phyloP scores from a whole-genome alignment of 2,888 invertebrate genomes.

The Harmothoe impar region DNA sequence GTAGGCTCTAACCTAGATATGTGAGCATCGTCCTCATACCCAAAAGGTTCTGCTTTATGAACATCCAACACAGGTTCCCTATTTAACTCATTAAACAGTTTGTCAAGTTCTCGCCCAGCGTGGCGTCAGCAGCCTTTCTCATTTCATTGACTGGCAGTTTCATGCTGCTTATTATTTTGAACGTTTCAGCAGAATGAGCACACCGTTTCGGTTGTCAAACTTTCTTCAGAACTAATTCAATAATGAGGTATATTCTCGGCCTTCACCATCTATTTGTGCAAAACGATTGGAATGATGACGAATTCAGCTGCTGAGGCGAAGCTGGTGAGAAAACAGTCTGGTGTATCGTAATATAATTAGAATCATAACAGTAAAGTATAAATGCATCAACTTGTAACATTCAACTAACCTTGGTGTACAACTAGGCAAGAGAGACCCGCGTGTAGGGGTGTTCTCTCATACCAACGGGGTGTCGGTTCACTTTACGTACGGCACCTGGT shows the following conservation, averaged over 20 bases:
- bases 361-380: constrained; percentile 31
- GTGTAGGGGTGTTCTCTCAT: constrained; percentile 99
- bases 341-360: constrained; percentile 21
- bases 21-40: constrained; percentile 22
- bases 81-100: neutral
- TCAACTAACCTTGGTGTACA: constrained; percentile 65
- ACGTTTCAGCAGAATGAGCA: no score
- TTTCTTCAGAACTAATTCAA: neutral
- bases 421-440: constrained; percentile 86
- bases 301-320: constrained; percentile 52
- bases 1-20: constrained; percentile 5
- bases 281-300: constrained; percentile 46
- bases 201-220: no score
- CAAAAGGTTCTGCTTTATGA: neutral
- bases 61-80: neutral
- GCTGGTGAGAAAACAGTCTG: neutral
- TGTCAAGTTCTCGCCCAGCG: neutral
- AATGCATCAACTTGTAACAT: constrained; percentile 62
- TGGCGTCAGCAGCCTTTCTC: constrained; percentile 21
- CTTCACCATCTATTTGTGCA: neutral
- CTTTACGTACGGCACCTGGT: constrained; percentile 93
- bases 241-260: constrained; percentile 24
- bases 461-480: constrained; percentile 90
- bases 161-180: no score
- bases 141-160: neutral